Percentiles rank a stretch among this genome's conserved stretches.
Conservation (phyloP, 2,797 vertebrate genomes). For the Dermochelys coriacea region DNA sequence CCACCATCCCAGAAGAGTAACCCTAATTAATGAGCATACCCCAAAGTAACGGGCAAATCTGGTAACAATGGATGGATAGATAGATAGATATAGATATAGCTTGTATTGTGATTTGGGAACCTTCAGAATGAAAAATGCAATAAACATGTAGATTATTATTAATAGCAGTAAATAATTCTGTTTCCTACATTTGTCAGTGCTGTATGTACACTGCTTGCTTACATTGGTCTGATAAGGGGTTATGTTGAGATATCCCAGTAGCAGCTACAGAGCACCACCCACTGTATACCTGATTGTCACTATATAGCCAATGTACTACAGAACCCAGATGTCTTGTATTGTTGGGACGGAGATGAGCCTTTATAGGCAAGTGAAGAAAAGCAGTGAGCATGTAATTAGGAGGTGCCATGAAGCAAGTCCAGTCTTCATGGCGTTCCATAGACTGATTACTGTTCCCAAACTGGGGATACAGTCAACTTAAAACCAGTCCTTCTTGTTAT, state of each 20-base stretch:
- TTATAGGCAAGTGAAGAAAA: slow-evolving; percentile 69
- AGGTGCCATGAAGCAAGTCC: slow-evolving; percentile 75
- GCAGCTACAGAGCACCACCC: not conserved
- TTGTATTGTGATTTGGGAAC: not conserved
- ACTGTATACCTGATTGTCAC: not conserved
- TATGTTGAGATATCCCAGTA: not conserved
- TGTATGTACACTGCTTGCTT: not conserved
- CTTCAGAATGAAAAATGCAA: not conserved
- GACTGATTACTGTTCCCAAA: slow-evolving; percentile 60
- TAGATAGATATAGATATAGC: not conserved
- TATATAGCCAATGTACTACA: not conserved
- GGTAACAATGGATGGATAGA: not conserved
- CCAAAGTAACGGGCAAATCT: too few species aligned
- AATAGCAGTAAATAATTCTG: not conserved
- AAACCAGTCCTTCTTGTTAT: slow-evolving; percentile 39
- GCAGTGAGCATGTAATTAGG: slow-evolving; percentile 61
- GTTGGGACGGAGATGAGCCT: not conserved
- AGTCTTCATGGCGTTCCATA: slow-evolving; percentile 55
- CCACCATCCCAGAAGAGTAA: too few species aligned
- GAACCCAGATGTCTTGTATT: not conserved
- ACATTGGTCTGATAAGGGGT: not conserved
- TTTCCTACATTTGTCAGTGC: not conserved
- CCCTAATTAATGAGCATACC: too few species aligned
- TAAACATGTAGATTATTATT: not conserved
- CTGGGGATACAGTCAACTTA: slow-evolving; percentile 15